These are phyloP conservation scores for Cryptus armator DNA, from an alignment of 2,888 invertebrate genomes.

Conservation along the genomic window DNA sequence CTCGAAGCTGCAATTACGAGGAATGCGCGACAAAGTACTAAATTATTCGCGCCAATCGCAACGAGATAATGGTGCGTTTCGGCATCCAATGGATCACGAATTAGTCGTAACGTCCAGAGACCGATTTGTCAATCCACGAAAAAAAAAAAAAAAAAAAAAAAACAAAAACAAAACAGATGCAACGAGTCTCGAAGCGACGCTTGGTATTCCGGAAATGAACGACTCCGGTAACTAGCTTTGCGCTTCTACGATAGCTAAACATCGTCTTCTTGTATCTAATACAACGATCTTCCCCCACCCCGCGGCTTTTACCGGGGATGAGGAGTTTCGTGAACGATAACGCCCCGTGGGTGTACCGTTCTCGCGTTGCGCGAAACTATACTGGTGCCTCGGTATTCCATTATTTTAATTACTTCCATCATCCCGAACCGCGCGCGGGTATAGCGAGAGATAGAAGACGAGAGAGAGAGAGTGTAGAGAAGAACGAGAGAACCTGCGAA, in stretches of 20 bases:
- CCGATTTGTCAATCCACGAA: slow-evolving; percentile 13
- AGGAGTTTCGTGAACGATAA: slow-evolving; percentile 60
- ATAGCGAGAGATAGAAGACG: slow-evolving; percentile 63
- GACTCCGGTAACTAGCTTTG: slow-evolving; percentile 19
- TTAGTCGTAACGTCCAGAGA: not conserved
- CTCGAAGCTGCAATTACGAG: no score
- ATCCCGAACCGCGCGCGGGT: slow-evolving; percentile 48
- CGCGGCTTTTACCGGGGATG: slow-evolving; percentile 16
- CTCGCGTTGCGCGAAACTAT: slow-evolving; percentile 42
- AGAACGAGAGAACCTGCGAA: slow-evolving; percentile 35
- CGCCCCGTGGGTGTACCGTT: slow-evolving; percentile 46
- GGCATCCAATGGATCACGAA: no score
- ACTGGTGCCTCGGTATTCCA: slow-evolving; percentile 66
- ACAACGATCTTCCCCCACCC: slow-evolving; percentile 10
- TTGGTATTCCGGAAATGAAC: slow-evolving; percentile 22
- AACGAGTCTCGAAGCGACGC: slow-evolving; percentile 10
- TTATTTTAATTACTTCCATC: slow-evolving; percentile 82
- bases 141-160: not conserved
- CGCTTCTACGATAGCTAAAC: not conserved
- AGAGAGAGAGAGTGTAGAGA: slow-evolving; percentile 34
- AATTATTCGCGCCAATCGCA: not conserved
- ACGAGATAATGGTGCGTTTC: not conserved
- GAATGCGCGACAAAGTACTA: no score
- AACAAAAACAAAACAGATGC: not conserved
- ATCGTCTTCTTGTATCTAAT: slow-evolving; percentile 11